Evolutionary conservation across 2,797 vertebrate genomes (phyloP), one percentile per base, ranked within the genome.

Genomic region (Nannoperca obscura): DNA sequence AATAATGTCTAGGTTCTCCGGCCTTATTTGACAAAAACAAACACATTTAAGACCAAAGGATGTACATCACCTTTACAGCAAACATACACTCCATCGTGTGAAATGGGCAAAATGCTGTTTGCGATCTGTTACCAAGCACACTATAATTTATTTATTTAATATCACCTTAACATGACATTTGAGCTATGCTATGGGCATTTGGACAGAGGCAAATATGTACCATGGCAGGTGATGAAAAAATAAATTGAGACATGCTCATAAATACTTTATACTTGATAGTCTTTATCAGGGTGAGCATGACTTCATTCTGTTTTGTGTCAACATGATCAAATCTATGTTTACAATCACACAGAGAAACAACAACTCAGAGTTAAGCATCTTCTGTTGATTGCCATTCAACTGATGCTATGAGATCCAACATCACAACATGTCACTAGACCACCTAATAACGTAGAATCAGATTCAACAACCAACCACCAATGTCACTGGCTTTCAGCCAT

Each of bases 371-470:
- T 38, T 36, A 53, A 58, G 2, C 27, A 11, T 62, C 5, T 69
- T 19, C 7, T 49, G 22, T 47, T 62, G 53, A 27, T 36, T 68
- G 24, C 4, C 27, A 72, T 36, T 60, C 42, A 83, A 27, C 0
- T 47, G 44, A 52, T 46, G 38, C 17, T 74, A 44, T 36, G 34
- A 78, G 53, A 70, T 44, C 24, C 55, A 69, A 47, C 50, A 49
- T 70, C 67, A 67, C 49, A 70, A 60, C 61, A 71, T 61, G 60
- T 50, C 22, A 76, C 6, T 44, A 17, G 30, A 69, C 40, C 46
- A 62, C 24, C 12, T 42, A 53, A 65, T 38, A 55, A 54, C 57
- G 22, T 20, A 52, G 7, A 64, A 73, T 62, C 34, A 8, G 3
- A 57, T 68, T 59, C 6, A 81, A 7, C 7, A 60, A 60, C 10